These are phyloP conservation scores for Campylomormyrus numenius DNA, from an alignment of 2,113 vertebrate genomes.

Conservation along the genomic window DNA sequence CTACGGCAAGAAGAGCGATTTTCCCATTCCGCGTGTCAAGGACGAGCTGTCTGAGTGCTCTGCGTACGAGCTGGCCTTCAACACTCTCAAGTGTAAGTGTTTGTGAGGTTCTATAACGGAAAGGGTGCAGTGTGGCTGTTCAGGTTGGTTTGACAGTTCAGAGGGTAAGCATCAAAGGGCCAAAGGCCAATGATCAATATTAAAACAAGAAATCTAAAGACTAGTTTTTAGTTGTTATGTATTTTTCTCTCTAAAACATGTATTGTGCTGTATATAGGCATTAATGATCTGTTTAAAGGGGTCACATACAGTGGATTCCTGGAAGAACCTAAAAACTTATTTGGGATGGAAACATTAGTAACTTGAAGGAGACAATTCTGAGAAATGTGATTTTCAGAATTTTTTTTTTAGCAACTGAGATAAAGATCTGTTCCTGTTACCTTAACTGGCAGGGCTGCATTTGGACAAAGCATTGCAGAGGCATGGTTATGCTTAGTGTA, in stretches of 20 bases:
- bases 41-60: constrained; percentile 50
- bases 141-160: not conserved
- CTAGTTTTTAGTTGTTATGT: not conserved
- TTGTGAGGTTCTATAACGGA: not conserved
- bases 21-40: constrained; percentile 25
- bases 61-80: constrained; percentile 76
- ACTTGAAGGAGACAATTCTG: not conserved
- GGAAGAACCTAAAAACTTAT: not conserved
- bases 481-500: constrained; percentile 31
- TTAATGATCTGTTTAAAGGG: not conserved
- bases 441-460: constrained; percentile 41
- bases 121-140: not conserved
- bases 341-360: not conserved
- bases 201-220: not conserved
- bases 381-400: not conserved
- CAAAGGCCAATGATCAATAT: not conserved
- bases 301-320: not conserved
- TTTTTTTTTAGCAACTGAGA: not conserved
- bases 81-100: constrained; percentile 76
- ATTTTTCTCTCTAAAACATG: not conserved
- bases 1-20: constrained; percentile 52
- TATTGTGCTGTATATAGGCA: not conserved
- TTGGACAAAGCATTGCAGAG: constrained; percentile 34
- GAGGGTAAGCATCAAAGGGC: not conserved
- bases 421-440: constrained; percentile 12